phyloP scores from a whole-genome alignment of 2,888 invertebrate genomes.

The Xylocampa areola region DNA sequence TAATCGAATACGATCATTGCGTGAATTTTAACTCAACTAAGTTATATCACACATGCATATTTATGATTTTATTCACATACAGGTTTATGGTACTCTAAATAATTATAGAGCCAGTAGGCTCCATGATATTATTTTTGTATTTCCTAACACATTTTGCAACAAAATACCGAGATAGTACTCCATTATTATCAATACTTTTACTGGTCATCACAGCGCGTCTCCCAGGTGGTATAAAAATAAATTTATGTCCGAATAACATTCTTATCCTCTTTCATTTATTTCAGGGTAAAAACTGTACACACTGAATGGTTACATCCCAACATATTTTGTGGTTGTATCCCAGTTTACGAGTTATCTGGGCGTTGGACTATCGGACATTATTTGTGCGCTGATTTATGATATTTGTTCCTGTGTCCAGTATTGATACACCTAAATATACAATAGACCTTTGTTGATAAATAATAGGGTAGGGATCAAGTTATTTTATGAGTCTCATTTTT shows the following conservation, averaged over 20 bases:
- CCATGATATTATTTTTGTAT: not conserved
- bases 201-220: conserved; percentile 26
- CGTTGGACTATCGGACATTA: conserved; percentile 65
- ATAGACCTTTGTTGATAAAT: conserved; percentile 48
- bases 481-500: conserved; percentile 48
- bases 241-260: conserved; percentile 50
- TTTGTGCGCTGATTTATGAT: conserved; percentile 69
- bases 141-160: conserved; percentile 3
- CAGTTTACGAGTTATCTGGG: conserved; percentile 66
- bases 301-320: conserved; percentile 45
- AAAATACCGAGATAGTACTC: conserved; percentile 9
- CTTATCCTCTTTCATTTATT: conserved; percentile 44
- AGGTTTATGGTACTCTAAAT: no score
- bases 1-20: no score
- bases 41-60: no score
- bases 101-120: no score
- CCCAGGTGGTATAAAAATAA: conserved; percentile 52
- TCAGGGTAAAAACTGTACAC: conserved; percentile 27
- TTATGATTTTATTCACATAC: no score
- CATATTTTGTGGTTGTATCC: conserved; percentile 55
- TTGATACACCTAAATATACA: conserved; percentile 56
- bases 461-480: conserved; percentile 41
- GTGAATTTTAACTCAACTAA: no score
- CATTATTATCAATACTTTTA: conserved; percentile 25
- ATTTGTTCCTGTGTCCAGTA: conserved; percentile 48